phyloP scores from a whole-genome alignment of 2,113 vertebrate species.

The Ploceus nigricollis region DNA sequence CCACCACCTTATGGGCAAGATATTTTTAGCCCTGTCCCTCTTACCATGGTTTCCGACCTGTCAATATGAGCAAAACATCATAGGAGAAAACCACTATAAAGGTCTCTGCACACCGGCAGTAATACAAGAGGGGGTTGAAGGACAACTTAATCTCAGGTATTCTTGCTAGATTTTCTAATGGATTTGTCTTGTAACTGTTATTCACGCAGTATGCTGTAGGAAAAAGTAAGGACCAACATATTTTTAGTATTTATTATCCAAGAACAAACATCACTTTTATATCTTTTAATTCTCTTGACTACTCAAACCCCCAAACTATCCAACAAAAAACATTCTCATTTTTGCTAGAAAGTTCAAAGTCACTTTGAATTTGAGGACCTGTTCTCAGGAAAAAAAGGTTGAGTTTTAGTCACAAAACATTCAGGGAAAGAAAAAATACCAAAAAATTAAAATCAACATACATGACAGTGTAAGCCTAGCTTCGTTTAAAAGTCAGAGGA shows the following conservation, averaged over 20 bases:
- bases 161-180: slow-evolving; percentile 85
- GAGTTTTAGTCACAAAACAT: slow-evolving; percentile 58
- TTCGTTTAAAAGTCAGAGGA: slow-evolving; percentile 73
- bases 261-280: slow-evolving; percentile 8
- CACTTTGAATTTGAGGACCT: slow-evolving; percentile 61
- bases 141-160: slow-evolving; percentile 78
- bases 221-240: slow-evolving; percentile 78
- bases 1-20: slow-evolving; percentile 68
- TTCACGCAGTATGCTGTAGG: slow-evolving; percentile 82
- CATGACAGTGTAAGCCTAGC: slow-evolving; percentile 54
- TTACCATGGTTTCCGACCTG: slow-evolving; percentile 91
- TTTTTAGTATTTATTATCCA: slow-evolving; percentile 60
- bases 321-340: slow-evolving; percentile 37
- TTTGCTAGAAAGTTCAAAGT: slow-evolving; percentile 37
- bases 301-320: slow-evolving; percentile 32
- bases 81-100: slow-evolving; percentile 58
- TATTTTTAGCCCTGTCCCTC: slow-evolving; percentile 73
- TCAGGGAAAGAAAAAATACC: not conserved
- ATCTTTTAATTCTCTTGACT: slow-evolving; percentile 42
- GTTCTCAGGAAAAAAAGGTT: slow-evolving; percentile 42
- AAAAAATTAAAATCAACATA: slow-evolving; percentile 23
- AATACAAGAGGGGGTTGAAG: slow-evolving; percentile 79
- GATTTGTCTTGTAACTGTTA: slow-evolving; percentile 83
- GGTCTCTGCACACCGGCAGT: slow-evolving; percentile 78
- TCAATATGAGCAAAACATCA: slow-evolving; percentile 77